phyloP scores from a whole-genome alignment of 92 coral and sea anemone genomes.

The Palythoa caribaeorum region DNA sequence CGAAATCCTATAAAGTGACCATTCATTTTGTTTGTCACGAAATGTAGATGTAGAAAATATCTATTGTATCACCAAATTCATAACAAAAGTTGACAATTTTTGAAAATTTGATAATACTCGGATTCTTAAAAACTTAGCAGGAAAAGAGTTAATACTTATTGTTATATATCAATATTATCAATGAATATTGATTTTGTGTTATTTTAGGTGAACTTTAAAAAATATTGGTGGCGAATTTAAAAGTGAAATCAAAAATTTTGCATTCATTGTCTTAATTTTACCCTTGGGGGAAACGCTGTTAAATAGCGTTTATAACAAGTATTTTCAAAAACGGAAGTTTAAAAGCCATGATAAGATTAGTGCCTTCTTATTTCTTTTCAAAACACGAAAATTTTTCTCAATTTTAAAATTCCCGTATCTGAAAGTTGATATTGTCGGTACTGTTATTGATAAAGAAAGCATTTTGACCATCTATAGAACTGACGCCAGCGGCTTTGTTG shows the following conservation, averaged over 20 bases:
- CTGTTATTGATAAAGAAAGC: background rate
- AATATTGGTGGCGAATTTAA: background rate
- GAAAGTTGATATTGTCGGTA: slow-evolving; percentile 5
- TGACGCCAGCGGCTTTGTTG: slow-evolving; percentile 16
- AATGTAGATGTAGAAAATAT: background rate
- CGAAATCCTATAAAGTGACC: too few species aligned
- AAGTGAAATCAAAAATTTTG: slow-evolving; percentile 18
- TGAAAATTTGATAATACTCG: background rate
- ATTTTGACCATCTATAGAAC: background rate
- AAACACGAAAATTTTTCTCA: background rate
- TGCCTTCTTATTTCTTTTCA: background rate
- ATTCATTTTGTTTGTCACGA: too few species aligned
- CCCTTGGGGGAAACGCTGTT: background rate
- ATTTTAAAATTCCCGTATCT: background rate
- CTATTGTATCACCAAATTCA: background rate
- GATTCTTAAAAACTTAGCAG: too few species aligned
- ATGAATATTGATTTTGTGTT: background rate
- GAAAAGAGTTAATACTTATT: too few species aligned
- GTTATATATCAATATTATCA: background rate
- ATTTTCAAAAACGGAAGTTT: background rate
- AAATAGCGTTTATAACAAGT: background rate
- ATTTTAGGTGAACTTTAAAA: background rate
- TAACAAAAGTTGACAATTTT: background rate
- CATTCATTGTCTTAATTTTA: background rate
- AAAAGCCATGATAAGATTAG: background rate